Evolutionary conservation across 2,797 vertebrate species (phyloP), one percentile per base, ranked within the genome.

Genomic region (Parauchenoglanis punctatus): DNA sequence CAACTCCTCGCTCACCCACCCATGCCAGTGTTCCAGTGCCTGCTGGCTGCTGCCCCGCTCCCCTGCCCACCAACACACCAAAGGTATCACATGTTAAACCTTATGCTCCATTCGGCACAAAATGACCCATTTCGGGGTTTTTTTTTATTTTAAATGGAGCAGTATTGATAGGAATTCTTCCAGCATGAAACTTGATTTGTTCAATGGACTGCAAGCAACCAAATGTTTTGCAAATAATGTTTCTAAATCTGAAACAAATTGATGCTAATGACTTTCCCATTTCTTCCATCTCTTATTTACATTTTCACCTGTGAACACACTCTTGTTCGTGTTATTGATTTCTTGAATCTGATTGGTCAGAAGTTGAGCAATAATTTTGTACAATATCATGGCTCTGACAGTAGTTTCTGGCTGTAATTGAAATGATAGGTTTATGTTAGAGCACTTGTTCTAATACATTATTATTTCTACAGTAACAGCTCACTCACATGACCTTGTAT

Each of bases 1-100:
- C 94, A 94, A 96, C 94, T 95, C 93, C 92, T 92, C 90, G 92
- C 93, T 92, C 89, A 68, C 56, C 78, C 68, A 81, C 56, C 70
- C 80, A 63, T 86, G 20, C 85, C 80, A 72, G 31, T 63, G 72
- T 83, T 78, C 70, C 44, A 44, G 58, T 88, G 82, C 83, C 65
- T 49, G 46, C 67, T 73, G 68, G 54, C 73, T 77, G 52, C 82
- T 85, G 63, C 68, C 87, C 76, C 44, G 2, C 12, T 28, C 15
- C 65, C 18, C 40, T 80, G 28, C 23, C 31, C 76, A 31, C 65
- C 44, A 5, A 67, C 5, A 7, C 61, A 28, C 56, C 65, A 40
- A 72, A 73, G 81, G 46, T 76, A 87, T 56, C 81, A 75, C 70
- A 83, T 76, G 58, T 76, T 87, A 87, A 75, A 85, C 72, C 84